These are phyloP conservation scores for Cyrtonyx montezumae DNA, from an alignment of 2,113 vertebrate species.

Conservation along the genomic window DNA sequence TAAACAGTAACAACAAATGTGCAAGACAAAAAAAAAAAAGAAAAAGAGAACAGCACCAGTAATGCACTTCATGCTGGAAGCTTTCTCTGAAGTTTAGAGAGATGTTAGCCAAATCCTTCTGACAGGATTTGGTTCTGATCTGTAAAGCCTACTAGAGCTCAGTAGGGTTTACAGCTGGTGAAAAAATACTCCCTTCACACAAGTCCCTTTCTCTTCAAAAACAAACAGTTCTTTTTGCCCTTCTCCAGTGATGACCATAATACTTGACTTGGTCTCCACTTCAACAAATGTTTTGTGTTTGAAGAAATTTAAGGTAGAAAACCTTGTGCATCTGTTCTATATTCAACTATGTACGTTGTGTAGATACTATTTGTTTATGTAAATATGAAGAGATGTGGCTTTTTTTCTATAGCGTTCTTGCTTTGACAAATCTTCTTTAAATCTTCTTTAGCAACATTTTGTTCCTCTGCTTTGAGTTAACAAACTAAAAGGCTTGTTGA, in stretches of 20 bases:
- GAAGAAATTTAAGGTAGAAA: neutral
- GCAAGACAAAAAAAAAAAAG: neutral
- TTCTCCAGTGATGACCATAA: neutral
- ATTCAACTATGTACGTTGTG: neutral
- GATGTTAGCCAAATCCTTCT: neutral
- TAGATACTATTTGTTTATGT: neutral
- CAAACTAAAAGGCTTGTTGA: neutral
- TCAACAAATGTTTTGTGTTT: neutral
- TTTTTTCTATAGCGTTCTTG: neutral
- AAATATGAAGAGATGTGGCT: neutral
- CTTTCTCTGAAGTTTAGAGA: neutral
- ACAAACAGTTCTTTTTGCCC: neutral
- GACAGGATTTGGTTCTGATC: neutral
- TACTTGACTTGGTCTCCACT: neutral
- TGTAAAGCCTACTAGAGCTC: neutral
- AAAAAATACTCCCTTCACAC: neutral
- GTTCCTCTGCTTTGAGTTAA: neutral
- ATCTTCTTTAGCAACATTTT: neutral
- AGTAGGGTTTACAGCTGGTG: neutral
- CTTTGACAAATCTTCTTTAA: neutral
- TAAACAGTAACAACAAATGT: neutral
- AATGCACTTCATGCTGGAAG: neutral
- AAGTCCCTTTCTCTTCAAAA: neutral
- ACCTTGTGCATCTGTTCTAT: neutral
- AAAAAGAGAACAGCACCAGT: no score